Conservation (phyloP, 2,888 invertebrate genomes). For the Cosmorhoe ocellata region DNA sequence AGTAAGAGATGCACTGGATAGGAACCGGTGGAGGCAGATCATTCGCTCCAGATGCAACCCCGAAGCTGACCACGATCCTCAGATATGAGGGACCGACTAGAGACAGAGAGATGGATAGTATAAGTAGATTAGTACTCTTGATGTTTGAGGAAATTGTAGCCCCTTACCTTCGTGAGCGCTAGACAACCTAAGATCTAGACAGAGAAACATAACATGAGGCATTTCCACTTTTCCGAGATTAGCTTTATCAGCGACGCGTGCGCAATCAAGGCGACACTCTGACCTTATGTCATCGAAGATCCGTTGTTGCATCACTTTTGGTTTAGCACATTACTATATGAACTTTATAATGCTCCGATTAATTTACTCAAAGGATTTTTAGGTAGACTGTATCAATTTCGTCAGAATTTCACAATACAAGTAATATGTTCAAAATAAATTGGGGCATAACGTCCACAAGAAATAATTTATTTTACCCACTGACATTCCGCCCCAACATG, state of each 20-base stretch:
- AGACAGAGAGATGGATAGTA: no score
- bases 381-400: background rate
- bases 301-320: conserved; percentile 8
- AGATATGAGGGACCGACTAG: no score
- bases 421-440: no score
- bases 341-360: conserved; percentile 8
- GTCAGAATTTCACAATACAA: conserved; percentile 4
- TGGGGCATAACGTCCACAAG: no score
- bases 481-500: no score
- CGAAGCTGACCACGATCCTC: no score
- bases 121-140: no score
- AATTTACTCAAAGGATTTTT: background rate
- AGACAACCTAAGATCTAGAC: background rate
- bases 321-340: background rate
- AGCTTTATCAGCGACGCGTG: conserved; percentile 5
- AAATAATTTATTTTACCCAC: no score
- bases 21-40: no score
- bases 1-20: no score
- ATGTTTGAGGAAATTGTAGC: no score
- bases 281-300: conserved; percentile 6
- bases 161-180: background rate
- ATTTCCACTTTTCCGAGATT: conserved; percentile 1
- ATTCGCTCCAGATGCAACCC: no score
- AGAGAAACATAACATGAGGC: background rate
- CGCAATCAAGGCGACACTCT: conserved; percentile 3